Evolutionary conservation across 2,888 invertebrate species (phyloP), one percentile per base, ranked within the genome.

Genomic region (Syritta pipiens): DNA sequence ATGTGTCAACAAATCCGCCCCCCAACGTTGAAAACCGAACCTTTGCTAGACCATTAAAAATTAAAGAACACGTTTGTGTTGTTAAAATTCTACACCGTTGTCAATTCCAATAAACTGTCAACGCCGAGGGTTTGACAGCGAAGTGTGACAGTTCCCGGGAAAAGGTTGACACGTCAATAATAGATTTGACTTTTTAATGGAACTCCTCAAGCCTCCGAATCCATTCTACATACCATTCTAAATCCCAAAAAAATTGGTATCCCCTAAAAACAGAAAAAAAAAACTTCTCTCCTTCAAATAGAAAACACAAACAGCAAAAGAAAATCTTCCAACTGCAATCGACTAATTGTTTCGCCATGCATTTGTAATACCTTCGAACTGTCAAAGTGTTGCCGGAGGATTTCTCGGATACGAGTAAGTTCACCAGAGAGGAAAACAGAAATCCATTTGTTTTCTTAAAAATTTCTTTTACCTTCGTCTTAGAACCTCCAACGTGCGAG

Each of bases 51-150:
- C 1, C 71, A 71, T 71, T 62, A 71, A 71, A 62, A 46, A 71
- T 71, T 35, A 46, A 71, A 24, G 6, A 53, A 53, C 60, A 59
- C 7, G 49, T 42, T 24, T 44, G 30, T 60, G 60, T 69, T 60
- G 65, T 67, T 79, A 55, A 57, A 62, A 62, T 57, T 68, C 67
- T 68, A 79, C 74, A 79, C 79, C 79, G 67, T 68, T 74, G 79
- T 79, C 79, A 79, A 68, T 48, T 79, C 67, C 9, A 68, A 79
- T 68, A 57, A 79, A 79, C 74, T 79, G 79, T 68, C 79, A 79
- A 35, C 53, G 40, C 26, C 51, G 19, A 51, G 28, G 57, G 42
- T 68, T n/a, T 74, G 79, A 79, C 79, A 77, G 30, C 0, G 49
- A 46, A 68, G 32, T 55, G 35, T 74, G 74, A 46, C 65, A 74